These are phyloP conservation scores for Sarotherodon lohbergeri DNA, from an alignment of 2,113 vertebrate species.

Conservation along the genomic window DNA sequence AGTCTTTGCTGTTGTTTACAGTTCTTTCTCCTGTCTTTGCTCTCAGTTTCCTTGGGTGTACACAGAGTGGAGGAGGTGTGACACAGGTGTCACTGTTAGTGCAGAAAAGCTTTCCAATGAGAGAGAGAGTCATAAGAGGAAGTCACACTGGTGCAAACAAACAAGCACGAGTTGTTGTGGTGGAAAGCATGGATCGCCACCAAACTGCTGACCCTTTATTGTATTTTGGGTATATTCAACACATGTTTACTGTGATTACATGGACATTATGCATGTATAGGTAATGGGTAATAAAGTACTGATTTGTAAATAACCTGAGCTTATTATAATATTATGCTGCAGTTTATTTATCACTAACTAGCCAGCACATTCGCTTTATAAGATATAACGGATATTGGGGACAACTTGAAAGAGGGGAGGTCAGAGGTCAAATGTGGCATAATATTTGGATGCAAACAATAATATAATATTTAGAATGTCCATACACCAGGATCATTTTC, in stretches of 20 bases:
- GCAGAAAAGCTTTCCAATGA: background rate
- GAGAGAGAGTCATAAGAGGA: background rate
- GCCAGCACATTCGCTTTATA: background rate
- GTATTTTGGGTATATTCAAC: background rate
- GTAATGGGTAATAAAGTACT: background rate
- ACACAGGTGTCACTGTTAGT: background rate
- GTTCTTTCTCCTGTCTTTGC: background rate
- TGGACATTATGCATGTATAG: background rate
- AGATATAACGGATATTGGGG: background rate
- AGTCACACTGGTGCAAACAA: background rate
- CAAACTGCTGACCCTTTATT: background rate
- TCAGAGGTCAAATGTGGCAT: background rate
- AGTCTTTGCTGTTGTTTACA: background rate
- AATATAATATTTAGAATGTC: background rate
- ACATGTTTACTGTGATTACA: background rate
- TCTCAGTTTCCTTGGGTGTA: background rate
- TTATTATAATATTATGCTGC: background rate
- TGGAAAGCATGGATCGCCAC: background rate
- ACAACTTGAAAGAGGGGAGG: background rate
- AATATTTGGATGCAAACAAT: background rate
- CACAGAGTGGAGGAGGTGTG: background rate
- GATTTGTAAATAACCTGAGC: background rate
- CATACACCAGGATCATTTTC: background rate
- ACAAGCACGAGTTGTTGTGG: background rate
- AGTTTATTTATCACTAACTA: background rate